Evolutionary conservation across 2,888 invertebrate species (phyloP).

Genomic region (Agonopterix subpropinquella): DNA sequence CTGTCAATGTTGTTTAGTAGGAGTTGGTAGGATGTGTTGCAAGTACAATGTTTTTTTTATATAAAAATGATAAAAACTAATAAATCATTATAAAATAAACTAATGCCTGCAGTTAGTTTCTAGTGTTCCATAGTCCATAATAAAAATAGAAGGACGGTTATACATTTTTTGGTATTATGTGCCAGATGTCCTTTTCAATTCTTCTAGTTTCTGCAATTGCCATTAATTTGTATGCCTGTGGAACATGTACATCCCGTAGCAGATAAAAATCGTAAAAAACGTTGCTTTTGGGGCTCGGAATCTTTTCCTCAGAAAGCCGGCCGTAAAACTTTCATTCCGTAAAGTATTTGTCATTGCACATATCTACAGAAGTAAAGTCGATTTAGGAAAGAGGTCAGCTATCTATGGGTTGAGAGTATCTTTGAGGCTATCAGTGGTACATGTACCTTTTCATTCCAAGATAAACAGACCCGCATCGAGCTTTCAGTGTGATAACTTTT

Average conservation of each 20-base stretch:
- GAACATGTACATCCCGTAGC: neutral
- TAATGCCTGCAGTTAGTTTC: too few relatives aligned
- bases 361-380: constrained; percentile 15
- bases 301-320: neutral
- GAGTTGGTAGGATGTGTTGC: too few relatives aligned
- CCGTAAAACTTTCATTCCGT: constrained; percentile 19
- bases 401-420: constrained; percentile 15
- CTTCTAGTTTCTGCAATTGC: too few relatives aligned
- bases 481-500: constrained; percentile 15
- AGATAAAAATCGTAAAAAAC: neutral
- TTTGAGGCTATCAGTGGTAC: constrained; percentile 13
- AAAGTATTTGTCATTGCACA: constrained; percentile 21
- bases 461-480: constrained; percentile 15
- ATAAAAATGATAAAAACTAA: too few relatives aligned
- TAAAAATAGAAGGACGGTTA: too few relatives aligned
- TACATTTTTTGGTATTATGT: too few relatives aligned
- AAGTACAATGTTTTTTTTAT: too few relatives aligned
- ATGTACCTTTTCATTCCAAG: constrained; percentile 14
- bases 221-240: neutral
- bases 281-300: neutral
- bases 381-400: constrained; percentile 12
- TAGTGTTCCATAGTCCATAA: too few relatives aligned
- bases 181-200: too few relatives aligned
- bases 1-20: too few relatives aligned
- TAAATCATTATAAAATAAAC: too few relatives aligned